Conservation (phyloP, 2,888 invertebrate genomes). For the Vanessa cardui region DNA sequence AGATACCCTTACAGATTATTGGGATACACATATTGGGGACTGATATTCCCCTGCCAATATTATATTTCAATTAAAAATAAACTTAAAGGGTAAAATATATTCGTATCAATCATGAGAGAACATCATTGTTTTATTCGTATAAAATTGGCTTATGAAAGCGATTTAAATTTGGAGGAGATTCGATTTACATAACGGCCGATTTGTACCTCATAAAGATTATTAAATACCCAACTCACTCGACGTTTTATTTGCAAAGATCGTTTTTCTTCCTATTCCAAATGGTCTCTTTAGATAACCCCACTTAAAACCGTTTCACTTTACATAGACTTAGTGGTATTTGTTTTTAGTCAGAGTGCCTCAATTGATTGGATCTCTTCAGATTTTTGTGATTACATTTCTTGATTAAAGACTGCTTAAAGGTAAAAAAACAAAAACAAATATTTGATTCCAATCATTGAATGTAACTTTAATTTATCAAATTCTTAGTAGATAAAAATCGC, state of each 20-base stretch:
- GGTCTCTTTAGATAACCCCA: conserved; percentile 45
- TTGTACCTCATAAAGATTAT: conserved; percentile 63
- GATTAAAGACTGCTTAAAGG: conserved; percentile 20
- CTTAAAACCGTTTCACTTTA: conserved; percentile 42
- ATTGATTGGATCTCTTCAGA: conserved; percentile 39
- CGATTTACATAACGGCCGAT: conserved; percentile 81
- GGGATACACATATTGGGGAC: too few species aligned
- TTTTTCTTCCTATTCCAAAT: conserved; percentile 55
- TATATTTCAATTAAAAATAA: too few species aligned
- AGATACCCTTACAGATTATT: too few species aligned
- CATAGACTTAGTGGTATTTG: conserved; percentile 51
- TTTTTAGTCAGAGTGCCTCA: conserved; percentile 48
- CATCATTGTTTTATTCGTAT: conserved; percentile 74
- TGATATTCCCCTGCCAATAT: too few species aligned
- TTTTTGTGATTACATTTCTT: conserved; percentile 28
- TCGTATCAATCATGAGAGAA: conserved; percentile 39
- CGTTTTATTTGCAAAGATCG: conserved; percentile 48
- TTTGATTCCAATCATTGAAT: not conserved
- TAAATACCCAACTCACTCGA: conserved; percentile 42
- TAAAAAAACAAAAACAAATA: conserved; percentile 13
- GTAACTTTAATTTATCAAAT: not conserved
- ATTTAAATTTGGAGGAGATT: conserved; percentile 79
- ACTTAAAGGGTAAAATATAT: not conserved
- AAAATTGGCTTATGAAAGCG: conserved; percentile 77
- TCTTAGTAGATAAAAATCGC: not conserved